Percentiles rank a stretch among this genome's conserved stretches.
Evolutionary conservation across 1,140 invertebrate genomes (phyloP).

Genomic region (Geopemphigus sp.): DNA sequence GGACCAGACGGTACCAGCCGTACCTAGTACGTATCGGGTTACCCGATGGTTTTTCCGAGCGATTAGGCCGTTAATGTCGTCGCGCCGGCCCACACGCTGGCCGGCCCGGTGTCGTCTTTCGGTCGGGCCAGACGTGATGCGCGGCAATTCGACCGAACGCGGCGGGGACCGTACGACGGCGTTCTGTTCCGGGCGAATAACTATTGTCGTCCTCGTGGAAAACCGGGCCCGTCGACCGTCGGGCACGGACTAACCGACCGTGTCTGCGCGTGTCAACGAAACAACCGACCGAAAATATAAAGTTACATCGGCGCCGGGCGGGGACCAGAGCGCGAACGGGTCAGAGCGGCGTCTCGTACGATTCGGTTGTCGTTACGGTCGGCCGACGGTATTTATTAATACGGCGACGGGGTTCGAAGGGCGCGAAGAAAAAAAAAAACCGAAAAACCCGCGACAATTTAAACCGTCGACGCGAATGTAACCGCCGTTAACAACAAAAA

Average conservation of each 20-base stretch:
- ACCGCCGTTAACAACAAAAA: neutral
- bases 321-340: too few species aligned
- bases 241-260: neutral
- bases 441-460: neutral
- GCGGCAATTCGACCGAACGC: too few species aligned
- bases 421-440: neutral
- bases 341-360: too few species aligned
- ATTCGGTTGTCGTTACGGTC: neutral
- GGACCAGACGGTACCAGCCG: neutral
- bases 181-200: conserved; percentile 8
- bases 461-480: neutral
- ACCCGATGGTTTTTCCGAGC: conserved; percentile 27
- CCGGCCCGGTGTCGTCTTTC: conserved; percentile 24
- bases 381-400: neutral
- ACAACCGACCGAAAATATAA: conserved; percentile 14
- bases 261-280: neutral
- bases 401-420: neutral
- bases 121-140: neutral
- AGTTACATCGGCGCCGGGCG: neutral
- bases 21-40: neutral
- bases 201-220: neutral
- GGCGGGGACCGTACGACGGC: too few species aligned
- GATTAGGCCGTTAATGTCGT: conserved; percentile 19
- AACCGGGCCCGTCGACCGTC: conserved; percentile 7
- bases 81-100: too few species aligned